A percentile compares a stretch with the other conserved stretches of the same genome.
Evolutionary conservation across 30 jellyfish, hydroid and myxozoan genomes (phyloP).

Genomic region (Hydractinia echinata): DNA sequence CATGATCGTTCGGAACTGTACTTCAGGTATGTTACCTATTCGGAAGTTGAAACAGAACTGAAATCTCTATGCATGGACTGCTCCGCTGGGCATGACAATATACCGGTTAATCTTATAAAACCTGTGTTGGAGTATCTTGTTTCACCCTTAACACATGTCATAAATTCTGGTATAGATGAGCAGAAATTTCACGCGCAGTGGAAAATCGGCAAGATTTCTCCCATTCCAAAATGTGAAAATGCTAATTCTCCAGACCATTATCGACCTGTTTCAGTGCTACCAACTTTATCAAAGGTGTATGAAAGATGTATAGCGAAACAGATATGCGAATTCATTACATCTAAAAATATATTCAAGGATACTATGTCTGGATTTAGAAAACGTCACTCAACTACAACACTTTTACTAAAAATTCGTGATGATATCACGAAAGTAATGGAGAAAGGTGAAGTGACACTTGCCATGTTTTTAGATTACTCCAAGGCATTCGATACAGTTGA

Average conservation of each 20-base stretch:
- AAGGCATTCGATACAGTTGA: too few relatives aligned
- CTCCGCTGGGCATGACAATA: slow-evolving; percentile 48
- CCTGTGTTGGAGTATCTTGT: slow-evolving; percentile 20
- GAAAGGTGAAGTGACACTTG: too few relatives aligned
- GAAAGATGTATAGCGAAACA: too few relatives aligned
- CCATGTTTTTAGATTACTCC: too few relatives aligned
- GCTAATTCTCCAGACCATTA: too few relatives aligned
- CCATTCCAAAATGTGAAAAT: not conserved
- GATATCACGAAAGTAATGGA: too few relatives aligned
- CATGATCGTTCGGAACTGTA: slow-evolving; percentile 33
- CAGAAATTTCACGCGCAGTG: not conserved
- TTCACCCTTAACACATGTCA: slow-evolving; percentile 9
- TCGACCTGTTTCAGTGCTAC: too few relatives aligned
- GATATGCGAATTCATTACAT: not conserved
- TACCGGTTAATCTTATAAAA: slow-evolving; percentile 33
- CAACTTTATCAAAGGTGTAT: too few relatives aligned
- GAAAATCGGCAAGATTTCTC: slow-evolving; percentile 4
- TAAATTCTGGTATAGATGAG: slow-evolving; percentile 7
- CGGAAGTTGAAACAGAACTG: slow-evolving; percentile 35
- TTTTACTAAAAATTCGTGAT: not conserved
- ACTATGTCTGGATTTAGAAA: not conserved
- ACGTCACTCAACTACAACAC: not conserved
- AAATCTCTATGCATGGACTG: slow-evolving; percentile 41
- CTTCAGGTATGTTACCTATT: slow-evolving; percentile 19
- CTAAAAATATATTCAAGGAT: not conserved